phyloP scores from a whole-genome alignment of 2,888 invertebrate genomes.

The Bombyx huttoni region DNA sequence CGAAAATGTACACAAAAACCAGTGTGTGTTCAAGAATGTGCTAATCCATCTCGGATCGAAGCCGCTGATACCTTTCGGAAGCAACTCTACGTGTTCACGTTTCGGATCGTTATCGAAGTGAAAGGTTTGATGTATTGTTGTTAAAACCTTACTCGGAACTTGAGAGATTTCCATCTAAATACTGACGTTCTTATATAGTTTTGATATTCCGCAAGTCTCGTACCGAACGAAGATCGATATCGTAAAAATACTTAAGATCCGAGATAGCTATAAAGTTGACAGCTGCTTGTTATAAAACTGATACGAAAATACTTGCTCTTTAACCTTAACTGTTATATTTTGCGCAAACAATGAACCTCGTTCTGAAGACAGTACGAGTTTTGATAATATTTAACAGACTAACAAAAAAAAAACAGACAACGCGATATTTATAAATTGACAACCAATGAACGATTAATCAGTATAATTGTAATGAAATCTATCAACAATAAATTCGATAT shows the following conservation, averaged over 20 bases:
- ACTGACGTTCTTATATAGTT: slow-evolving; percentile 8
- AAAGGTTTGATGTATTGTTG: slow-evolving; percentile 21
- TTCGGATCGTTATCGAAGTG: slow-evolving; percentile 25
- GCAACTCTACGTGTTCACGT: slow-evolving; percentile 19
- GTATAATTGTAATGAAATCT: background rate
- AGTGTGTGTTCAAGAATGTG: background rate
- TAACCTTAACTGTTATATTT: slow-evolving; percentile 25
- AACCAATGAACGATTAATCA: background rate
- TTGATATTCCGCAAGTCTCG: slow-evolving; percentile 1
- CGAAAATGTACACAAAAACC: background rate
- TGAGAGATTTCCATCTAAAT: slow-evolving; percentile 10
- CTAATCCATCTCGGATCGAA: slow-evolving; percentile 8
- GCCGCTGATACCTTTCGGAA: slow-evolving; percentile 30
- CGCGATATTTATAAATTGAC: background rate
- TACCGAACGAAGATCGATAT: slow-evolving; percentile 5
- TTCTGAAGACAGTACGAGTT: slow-evolving; percentile 13
- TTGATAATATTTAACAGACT: background rate
- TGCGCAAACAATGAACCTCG: slow-evolving; percentile 27
- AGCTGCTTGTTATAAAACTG: slow-evolving; percentile 19
- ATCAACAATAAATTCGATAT: background rate
- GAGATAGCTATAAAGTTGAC: slow-evolving; percentile 17
- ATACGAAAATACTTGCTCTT: slow-evolving; percentile 13
- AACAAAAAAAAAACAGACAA: background rate
- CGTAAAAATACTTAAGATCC: slow-evolving; percentile 5
- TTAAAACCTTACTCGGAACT: slow-evolving; percentile 10